Conservation (phyloP, 1,140 invertebrate genomes). For the Drosophila ambigua region DNA sequence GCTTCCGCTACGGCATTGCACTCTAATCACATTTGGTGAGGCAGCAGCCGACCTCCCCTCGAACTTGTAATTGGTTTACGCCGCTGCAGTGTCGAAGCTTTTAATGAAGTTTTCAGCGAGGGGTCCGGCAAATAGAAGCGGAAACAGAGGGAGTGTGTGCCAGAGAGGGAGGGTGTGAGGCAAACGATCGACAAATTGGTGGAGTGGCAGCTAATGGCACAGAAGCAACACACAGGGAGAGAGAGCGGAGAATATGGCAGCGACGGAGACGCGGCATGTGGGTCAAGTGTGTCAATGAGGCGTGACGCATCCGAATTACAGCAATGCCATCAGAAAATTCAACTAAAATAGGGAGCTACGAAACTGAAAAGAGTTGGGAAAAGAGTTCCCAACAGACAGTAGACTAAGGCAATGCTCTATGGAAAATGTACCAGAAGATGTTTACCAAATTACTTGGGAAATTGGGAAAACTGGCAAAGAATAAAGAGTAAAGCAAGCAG, state of each 20-base stretch:
- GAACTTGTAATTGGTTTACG: conserved; percentile 73
- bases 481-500: no score
- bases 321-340: not conserved
- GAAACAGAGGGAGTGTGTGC: not conserved
- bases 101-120: conserved; percentile 64
- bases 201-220: conserved; percentile 36
- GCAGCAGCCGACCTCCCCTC: conserved; percentile 1
- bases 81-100: conserved; percentile 55
- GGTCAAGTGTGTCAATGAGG: conserved; percentile 21
- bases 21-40: conserved; percentile 75
- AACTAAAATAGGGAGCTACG: not conserved
- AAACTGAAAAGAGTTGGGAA: no score
- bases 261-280: not conserved
- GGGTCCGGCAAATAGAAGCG: not conserved
- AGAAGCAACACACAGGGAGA: conserved; percentile 1
- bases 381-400: not conserved
- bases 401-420: no score
- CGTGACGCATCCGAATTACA: not conserved
- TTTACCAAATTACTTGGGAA: no score
- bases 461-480: no score
- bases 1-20: conserved; percentile 55
- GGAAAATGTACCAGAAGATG: no score
- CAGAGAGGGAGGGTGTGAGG: conserved; percentile 3
- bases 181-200: conserved; percentile 57
- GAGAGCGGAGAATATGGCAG: not conserved